A percentile compares a stretch with the other conserved stretches of the same genome.
Conservation (phyloP, 2,888 invertebrate species). For the Diarsia dahlii region DNA sequence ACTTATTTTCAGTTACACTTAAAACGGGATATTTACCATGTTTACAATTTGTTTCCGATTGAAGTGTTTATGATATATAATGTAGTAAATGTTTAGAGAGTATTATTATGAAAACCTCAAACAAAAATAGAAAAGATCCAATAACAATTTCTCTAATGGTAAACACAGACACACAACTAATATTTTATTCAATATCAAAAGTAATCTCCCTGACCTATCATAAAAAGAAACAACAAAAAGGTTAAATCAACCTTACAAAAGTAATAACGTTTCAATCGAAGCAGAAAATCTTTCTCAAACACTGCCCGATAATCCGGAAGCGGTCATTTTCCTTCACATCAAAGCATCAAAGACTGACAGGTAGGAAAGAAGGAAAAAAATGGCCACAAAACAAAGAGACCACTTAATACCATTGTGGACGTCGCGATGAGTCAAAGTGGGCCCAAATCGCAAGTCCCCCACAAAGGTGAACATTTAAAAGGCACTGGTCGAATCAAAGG, state of each 20-base stretch:
- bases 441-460: slow-evolving; percentile 76
- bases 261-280: slow-evolving; percentile 49
- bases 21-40: no score
- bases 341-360: slow-evolving; percentile 62
- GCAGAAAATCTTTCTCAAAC: slow-evolving; percentile 49
- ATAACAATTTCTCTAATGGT: background rate
- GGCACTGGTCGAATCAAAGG: slow-evolving; percentile 82
- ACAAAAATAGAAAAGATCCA: background rate
- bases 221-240: slow-evolving; percentile 37
- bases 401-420: slow-evolving; percentile 74
- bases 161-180: background rate
- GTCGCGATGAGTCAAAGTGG: slow-evolving; percentile 75
- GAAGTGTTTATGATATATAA: no score
- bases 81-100: no score
- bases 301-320: slow-evolving; percentile 58
- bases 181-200: slow-evolving; percentile 41
- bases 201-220: slow-evolving; percentile 37
- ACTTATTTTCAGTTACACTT: no score
- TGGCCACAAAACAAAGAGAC: slow-evolving; percentile 68
- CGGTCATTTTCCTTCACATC: slow-evolving; percentile 63
- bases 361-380: slow-evolving; percentile 43
- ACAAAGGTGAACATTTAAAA: slow-evolving; percentile 84
- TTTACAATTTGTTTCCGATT: no score
- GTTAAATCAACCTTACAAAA: slow-evolving; percentile 46
- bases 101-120: background rate